Evolutionary conservation across 2,113 vertebrate species (phyloP).

Genomic region (Ranitomeya variabilis): DNA sequence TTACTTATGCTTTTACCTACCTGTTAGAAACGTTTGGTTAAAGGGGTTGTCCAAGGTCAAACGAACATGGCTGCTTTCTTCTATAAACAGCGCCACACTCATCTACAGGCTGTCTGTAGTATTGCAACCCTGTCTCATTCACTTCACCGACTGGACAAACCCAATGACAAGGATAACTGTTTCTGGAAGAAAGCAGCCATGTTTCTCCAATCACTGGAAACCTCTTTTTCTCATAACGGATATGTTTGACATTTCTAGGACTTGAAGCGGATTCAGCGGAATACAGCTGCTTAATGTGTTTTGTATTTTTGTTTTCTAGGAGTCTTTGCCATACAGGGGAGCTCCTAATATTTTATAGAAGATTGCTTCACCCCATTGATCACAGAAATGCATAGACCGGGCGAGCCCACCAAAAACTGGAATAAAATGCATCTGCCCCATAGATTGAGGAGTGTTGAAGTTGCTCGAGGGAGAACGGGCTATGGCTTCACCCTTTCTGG

Average conservation of each 20-base stretch:
- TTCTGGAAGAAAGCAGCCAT: neutral
- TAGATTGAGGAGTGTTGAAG: conserved; percentile 84
- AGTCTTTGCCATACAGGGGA: neutral
- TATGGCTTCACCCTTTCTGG: conserved; percentile 95
- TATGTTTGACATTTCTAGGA: conserved; percentile 1
- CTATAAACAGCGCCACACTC: neutral
- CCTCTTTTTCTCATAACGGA: neutral
- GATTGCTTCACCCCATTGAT: conserved; percentile 8
- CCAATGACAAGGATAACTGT: neutral
- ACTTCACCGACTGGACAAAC: neutral
- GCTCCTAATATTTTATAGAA: neutral
- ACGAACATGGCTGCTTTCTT: neutral
- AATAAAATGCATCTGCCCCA: conserved; percentile 70
- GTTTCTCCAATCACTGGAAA: neutral
- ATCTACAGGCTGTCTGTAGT: neutral
- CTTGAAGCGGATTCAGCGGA: neutral
- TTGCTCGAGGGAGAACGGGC: conserved; percentile 88
- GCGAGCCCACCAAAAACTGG: conserved; percentile 74
- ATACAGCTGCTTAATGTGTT: conserved; percentile 43
- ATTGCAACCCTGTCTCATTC: neutral
- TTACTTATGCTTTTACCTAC: neutral
- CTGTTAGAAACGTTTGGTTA: neutral
- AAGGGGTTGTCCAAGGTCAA: neutral
- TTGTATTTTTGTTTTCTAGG: conserved; percentile 61
- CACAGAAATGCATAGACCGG: conserved; percentile 79